These are phyloP conservation scores for Agrotis clavis DNA, from an alignment of 2,888 invertebrate genomes.

Conservation along the genomic window DNA sequence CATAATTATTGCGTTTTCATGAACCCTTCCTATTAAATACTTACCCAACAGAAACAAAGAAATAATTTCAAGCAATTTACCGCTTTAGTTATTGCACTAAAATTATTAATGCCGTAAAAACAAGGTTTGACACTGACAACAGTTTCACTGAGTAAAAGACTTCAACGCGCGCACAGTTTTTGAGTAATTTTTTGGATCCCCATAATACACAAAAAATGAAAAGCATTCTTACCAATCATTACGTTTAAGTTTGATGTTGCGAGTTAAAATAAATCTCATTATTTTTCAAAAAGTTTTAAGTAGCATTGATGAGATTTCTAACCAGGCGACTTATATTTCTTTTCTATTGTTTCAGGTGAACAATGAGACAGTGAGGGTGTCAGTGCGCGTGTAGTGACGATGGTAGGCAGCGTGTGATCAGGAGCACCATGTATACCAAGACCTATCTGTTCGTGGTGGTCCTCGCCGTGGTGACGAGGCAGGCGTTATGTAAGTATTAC, in stretches of 20 bases:
- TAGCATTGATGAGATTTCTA: neutral
- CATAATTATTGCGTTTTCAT: too few species aligned
- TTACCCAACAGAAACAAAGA: neutral
- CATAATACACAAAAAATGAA: neutral
- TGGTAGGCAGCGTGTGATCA: slow-evolving; percentile 54
- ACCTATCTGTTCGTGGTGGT: slow-evolving; percentile 44
- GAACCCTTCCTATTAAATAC: neutral
- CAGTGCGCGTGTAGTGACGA: slow-evolving; percentile 57
- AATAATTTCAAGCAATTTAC: neutral
- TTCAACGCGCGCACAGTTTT: slow-evolving; percentile 46
- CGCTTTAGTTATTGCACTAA: neutral
- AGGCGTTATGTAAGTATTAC: slow-evolving; percentile 52
- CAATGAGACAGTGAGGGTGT: slow-evolving; percentile 49
- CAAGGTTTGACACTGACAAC: neutral
- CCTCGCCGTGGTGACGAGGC: slow-evolving; percentile 28
- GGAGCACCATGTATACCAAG: slow-evolving; percentile 50
- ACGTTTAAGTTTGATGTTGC: too few species aligned
- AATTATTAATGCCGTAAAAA: neutral
- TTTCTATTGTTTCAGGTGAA: slow-evolving; percentile 47
- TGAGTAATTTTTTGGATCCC: neutral
- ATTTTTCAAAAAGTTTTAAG: too few species aligned
- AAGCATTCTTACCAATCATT: neutral
- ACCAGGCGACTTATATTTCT: too few species aligned
- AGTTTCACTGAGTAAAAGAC: slow-evolving; percentile 44
- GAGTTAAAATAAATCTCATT: too few species aligned